Evolutionary conservation across 2,888 invertebrate genomes (phyloP).

Genomic region (Ichneumon xanthorius): DNA sequence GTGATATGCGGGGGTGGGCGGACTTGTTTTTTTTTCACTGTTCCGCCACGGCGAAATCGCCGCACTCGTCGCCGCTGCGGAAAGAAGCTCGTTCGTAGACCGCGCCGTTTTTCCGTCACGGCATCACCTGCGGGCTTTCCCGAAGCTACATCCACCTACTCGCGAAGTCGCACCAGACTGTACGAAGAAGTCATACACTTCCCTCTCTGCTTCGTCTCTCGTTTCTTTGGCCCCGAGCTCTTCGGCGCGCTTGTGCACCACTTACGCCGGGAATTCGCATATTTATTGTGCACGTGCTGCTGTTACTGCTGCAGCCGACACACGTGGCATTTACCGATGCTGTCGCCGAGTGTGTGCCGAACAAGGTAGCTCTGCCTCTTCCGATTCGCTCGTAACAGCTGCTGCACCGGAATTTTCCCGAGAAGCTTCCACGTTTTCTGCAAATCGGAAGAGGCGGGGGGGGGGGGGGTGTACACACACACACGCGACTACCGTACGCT

Average conservation of each 20-base stretch:
- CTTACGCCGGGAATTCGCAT: constrained; percentile 35
- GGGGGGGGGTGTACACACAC: neutral
- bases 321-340: constrained; percentile 39
- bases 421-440: constrained; percentile 20
- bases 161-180: constrained; percentile 18
- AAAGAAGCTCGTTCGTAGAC: neutral
- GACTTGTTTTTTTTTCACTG: constrained; percentile 3
- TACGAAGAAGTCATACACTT: constrained; percentile 27
- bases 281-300: constrained; percentile 44
- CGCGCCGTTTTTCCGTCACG: neutral
- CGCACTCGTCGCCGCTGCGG: neutral
- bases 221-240: neutral
- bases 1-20: constrained; percentile 23
- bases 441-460: neutral
- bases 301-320: neutral
- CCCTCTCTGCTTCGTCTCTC: neutral
- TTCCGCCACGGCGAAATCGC: neutral
- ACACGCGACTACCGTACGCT: constrained; percentile 5
- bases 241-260: neutral
- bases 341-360: constrained; percentile 16
- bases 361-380: constrained; percentile 6
- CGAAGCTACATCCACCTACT: neutral
- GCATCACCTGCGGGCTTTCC: neutral
- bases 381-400: constrained; percentile 17
- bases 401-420: constrained; percentile 2